A percentile compares a stretch with the other conserved stretches of the same genome.
Conservation (phyloP, 1,140 invertebrate genomes). For the Euwallacea similis region DNA sequence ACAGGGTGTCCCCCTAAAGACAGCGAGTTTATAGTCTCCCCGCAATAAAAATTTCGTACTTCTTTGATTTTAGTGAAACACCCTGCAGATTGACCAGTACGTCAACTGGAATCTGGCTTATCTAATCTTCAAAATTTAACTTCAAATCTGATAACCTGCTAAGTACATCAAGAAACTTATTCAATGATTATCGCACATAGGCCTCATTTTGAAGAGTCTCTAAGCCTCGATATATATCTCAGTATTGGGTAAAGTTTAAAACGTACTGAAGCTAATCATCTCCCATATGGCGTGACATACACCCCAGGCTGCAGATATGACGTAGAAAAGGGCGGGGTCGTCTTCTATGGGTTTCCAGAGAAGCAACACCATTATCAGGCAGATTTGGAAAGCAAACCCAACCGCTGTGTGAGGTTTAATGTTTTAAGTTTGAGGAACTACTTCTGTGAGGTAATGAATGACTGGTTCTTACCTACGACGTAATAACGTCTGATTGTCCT, state of each 20-base stretch:
- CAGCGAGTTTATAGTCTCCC: too few species aligned
- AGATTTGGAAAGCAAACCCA: conserved; percentile 68
- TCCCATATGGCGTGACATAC: conserved; percentile 75
- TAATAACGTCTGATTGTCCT: conserved; percentile 65
- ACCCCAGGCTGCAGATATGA: conserved; percentile 74
- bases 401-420: conserved; percentile 56
- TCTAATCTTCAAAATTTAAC: not conserved
- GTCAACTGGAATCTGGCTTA: not conserved
- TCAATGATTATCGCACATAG: too few species aligned
- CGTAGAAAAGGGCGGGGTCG: conserved; percentile 67
- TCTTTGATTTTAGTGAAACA: not conserved
- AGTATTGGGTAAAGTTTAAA: not conserved
- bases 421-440: too few species aligned
- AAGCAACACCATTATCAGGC: conserved; percentile 65
- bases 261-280: conserved; percentile 58
- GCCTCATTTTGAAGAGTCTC: too few species aligned
- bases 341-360: conserved; percentile 65
- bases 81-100: too few species aligned
- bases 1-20: too few species aligned
- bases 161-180: too few species aligned
- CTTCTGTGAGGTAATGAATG: conserved; percentile 8
- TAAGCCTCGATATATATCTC: too few species aligned
- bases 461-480: conserved; percentile 59
- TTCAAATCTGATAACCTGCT: not conserved
- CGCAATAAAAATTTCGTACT: not conserved